Evolutionary conservation across 2,113 vertebrate species (phyloP), one percentile per base, ranked within the genome.

Genomic region (Hucho hucho): DNA sequence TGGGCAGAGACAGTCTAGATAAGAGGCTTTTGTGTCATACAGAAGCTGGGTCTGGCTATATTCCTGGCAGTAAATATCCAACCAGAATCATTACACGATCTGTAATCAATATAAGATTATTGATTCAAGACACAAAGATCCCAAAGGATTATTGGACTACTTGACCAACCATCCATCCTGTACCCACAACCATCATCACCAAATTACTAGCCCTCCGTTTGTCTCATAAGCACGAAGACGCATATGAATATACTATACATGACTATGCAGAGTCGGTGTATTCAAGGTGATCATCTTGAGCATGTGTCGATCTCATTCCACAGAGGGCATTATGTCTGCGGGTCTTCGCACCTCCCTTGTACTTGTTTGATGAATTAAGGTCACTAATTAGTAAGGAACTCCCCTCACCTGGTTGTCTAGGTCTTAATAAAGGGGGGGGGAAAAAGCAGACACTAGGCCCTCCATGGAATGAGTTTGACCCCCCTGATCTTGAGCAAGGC

Each of bases 171-270:
- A 14, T 65, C 24, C 22, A 65, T 65, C 11, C 22, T 65, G 64
- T 14, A 25, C 64, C 7, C 12, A 65, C 49, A 43, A 43, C 37
- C 37, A 43, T 11, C 37, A 43, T 43, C 37, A 43, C 37, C 37
- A 53, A 18, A 53, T 16, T 53, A 53, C 49, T 18, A 53, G 0
- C 16, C 16, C 20, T 13, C 9, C 2, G 0, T 43, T 43, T 43
- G 3, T 63, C 16, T 63, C 20, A 22, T 24, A 63, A 63, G 16
- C 3, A 9, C 5, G 22, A 63, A 25, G 11, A 63, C 9, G 4
- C 20, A 22, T 11, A 63, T 63, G 24, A 43, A 68, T 68, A 68
- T 32, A 29, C 66, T n/a, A 68, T 20, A 68, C 32, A 46, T 68
- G 37, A 3, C 32, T 32, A 43, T 32, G 29, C 37, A 43, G 37